Evolutionary conservation across 2,888 invertebrate genomes (phyloP), one percentile per base, ranked within the genome.

Genomic region (Xanthorhoe designata): DNA sequence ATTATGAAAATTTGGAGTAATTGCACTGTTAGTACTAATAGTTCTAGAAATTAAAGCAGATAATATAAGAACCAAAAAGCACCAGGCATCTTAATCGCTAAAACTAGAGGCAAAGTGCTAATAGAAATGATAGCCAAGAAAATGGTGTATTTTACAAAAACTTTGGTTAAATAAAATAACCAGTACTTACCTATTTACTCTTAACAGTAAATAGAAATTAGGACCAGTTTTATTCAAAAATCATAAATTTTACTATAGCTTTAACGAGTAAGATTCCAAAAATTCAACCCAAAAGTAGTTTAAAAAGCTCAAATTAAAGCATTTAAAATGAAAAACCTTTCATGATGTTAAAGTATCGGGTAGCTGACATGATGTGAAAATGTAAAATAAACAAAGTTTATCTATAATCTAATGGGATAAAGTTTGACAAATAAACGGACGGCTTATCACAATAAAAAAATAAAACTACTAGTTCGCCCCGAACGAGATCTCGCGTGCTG

Each of bases 371-470:
- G 2, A 42, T 42, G 38, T 13, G 35, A 38, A 38, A 38, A 42
- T 5, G 0, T 4, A 42, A 42, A 38, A 49, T 19, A 45, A 19
- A 10, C 38, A 18, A 51, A 38, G 45, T 45, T 15, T 24, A 1
- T 3, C 24, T 24, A 35, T 52, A 56, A 56, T 42, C 2, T 24
- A n/a, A 24, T 47, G 55, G 79, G 77, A 81, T 59, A 69, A 87
- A 87, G 79, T 85, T 54, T 69, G 81, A 82, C 73, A 89, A 84
- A 83, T 79, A 84, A 88, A 83, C 91, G 92, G 92, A 92, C 92
- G 92, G 92, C 84, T 86, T 82, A 86, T 77, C 87, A 87, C 82
- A 81, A 79, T 72, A 74, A 78, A 78, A 77, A 75, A 71, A 68
- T 62, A 13, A 38, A 35, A n/a, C n/a, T n/a, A n/a, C n/a, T n/a